These are phyloP conservation scores for Callimorpha dominula DNA, from an alignment of 2,888 invertebrate genomes.

Conservation along the genomic window DNA sequence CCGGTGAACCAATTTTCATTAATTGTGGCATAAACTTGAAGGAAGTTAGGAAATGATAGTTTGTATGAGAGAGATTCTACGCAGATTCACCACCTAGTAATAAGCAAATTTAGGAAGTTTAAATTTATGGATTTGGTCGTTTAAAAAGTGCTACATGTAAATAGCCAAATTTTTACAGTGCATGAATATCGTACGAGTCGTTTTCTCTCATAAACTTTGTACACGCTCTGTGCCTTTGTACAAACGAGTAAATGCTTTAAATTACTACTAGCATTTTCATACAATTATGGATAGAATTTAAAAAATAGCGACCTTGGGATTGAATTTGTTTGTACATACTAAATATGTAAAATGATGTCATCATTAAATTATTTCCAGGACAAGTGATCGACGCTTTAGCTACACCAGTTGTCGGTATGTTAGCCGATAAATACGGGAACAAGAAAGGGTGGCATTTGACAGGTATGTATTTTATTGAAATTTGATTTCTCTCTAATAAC, in stretches of 20 bases:
- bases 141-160: neutral
- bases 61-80: too few species aligned
- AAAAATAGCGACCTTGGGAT: neutral
- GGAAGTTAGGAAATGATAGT: too few species aligned
- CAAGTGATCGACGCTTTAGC: conserved; percentile 95
- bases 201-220: neutral
- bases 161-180: neutral
- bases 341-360: neutral
- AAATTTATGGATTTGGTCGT: neutral
- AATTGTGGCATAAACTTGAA: too few species aligned
- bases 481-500: neutral
- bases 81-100: too few species aligned
- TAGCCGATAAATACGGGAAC: conserved; percentile 92
- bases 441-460: conserved; percentile 94
- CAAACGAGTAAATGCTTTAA: neutral
- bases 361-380: conserved; percentile 79
- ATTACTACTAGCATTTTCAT: neutral
- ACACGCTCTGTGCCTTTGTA: neutral
- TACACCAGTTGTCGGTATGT: conserved; percentile 94
- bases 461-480: conserved; percentile 83
- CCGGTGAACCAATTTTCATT: too few species aligned
- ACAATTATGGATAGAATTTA: neutral
- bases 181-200: neutral
- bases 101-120: too few species aligned
- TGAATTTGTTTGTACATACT: neutral